Conservation (phyloP, 1,140 invertebrate species). For the Drosophila lowei region DNA sequence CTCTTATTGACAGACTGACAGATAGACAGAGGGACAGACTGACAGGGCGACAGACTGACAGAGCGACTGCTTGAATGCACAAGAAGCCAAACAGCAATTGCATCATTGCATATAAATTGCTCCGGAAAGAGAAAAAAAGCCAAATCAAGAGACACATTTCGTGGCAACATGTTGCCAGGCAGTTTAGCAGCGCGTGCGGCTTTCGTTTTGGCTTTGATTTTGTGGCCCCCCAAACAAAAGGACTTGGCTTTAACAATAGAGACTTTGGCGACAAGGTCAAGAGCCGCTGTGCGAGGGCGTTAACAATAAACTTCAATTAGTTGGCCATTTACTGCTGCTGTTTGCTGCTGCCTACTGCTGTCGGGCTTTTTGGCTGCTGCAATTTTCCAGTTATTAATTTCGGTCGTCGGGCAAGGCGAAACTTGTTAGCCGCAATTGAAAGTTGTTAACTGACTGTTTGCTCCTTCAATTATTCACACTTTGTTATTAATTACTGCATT, state of each 20-base stretch:
- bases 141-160: slow-evolving; percentile 11
- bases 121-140: slow-evolving; percentile 12
- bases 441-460: slow-evolving; percentile 73
- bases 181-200: slow-evolving; percentile 45
- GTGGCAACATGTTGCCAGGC: slow-evolving; percentile 26
- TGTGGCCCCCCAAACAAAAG: slow-evolving; percentile 42
- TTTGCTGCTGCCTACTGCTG: neutral
- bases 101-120: slow-evolving; percentile 41
- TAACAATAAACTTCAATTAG: slow-evolving; percentile 63
- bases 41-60: slow-evolving; percentile 21
- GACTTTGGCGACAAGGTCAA: slow-evolving; percentile 57
- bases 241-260: slow-evolving; percentile 43
- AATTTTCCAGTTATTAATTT: slow-evolving; percentile 77
- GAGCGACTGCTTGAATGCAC: slow-evolving; percentile 29
- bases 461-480: slow-evolving; percentile 62
- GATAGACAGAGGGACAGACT: slow-evolving; percentile 35
- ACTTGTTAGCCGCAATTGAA: slow-evolving; percentile 74
- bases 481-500: slow-evolving; percentile 60
- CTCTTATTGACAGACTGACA: slow-evolving; percentile 62
- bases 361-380: slow-evolving; percentile 13
- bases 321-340: slow-evolving; percentile 51
- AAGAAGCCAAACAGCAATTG: slow-evolving; percentile 41
- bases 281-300: slow-evolving; percentile 49
- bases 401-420: slow-evolving; percentile 36
- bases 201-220: slow-evolving; percentile 33